These are phyloP conservation scores for Drosophila recens DNA, from an alignment of 2,888 invertebrate genomes.

Conservation along the genomic window DNA sequence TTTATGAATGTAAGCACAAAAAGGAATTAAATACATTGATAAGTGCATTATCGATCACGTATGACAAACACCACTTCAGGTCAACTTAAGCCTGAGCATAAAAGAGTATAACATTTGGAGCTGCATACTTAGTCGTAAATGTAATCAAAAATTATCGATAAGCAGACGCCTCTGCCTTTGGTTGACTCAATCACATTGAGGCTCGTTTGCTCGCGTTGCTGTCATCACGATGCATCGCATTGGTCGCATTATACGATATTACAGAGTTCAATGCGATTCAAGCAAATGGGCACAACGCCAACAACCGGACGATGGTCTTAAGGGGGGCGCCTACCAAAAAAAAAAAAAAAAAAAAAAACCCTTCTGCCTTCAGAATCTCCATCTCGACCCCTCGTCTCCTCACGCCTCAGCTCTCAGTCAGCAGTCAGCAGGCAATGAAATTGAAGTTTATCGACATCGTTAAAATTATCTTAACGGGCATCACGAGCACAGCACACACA, in stretches of 20 bases:
- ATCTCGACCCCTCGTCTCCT: too few species aligned
- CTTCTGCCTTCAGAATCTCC: not conserved
- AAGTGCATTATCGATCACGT: not conserved
- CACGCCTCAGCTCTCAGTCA: too few species aligned
- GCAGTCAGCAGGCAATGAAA: constrained; percentile 70
- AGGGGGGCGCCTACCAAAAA: not conserved
- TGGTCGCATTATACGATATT: constrained; percentile 61
- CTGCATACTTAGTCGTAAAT: constrained; percentile 26
- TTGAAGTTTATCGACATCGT: constrained; percentile 81
- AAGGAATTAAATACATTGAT: not conserved
- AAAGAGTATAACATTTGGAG: not conserved
- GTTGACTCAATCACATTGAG: constrained; percentile 31
- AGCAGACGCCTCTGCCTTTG: constrained; percentile 20
- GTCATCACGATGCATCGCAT: constrained; percentile 33
- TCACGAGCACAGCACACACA: constrained; percentile 55
- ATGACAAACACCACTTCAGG: not conserved
- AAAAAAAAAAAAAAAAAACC: too few species aligned
- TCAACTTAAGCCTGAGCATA: constrained; percentile 1
- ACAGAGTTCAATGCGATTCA: constrained; percentile 66
- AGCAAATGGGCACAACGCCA: constrained; percentile 58
- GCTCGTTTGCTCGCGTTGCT: constrained; percentile 21
- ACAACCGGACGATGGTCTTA: constrained; percentile 23
- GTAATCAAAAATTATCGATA: constrained; percentile 70
- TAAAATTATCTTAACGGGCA: constrained; percentile 80
- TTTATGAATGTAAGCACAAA: not conserved